phyloP scores from a whole-genome alignment of 2,113 vertebrate genomes.

The Ceyx melanurus region DNA sequence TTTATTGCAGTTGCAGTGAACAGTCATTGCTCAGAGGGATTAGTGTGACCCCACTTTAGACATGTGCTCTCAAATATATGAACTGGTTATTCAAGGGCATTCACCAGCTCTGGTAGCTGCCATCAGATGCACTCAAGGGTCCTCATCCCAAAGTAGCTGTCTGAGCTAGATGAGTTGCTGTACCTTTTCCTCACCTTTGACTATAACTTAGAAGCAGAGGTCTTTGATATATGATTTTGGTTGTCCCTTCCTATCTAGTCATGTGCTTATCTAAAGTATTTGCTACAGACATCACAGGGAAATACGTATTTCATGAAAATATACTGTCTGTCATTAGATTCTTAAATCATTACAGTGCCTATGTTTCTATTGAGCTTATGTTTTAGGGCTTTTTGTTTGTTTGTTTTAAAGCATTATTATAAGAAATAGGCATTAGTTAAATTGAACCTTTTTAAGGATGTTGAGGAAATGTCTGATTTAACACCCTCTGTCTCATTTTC shows the following conservation, averaged over 20 bases:
- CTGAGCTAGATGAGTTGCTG: neutral
- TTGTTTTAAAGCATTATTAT: neutral
- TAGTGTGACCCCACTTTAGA: neutral
- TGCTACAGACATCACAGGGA: neutral
- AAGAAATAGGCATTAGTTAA: neutral
- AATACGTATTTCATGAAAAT: neutral
- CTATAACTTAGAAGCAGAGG: neutral
- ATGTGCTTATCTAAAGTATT: neutral
- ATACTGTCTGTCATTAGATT: neutral
- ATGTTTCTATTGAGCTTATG: accelerated
- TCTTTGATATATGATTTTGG: neutral
- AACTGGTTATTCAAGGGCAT: neutral
- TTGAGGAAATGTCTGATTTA: neutral
- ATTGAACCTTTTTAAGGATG: neutral
- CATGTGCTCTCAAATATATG: accelerated
- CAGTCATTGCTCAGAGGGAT: neutral
- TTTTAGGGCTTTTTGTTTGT: neutral
- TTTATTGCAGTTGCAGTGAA: neutral
- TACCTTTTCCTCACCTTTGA: neutral
- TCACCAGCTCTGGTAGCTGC: neutral
- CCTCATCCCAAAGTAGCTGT: neutral
- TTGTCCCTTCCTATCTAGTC: neutral
- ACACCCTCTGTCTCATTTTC: neutral
- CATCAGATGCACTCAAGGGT: accelerated
- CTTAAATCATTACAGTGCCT: neutral